Evolutionary conservation across 2,888 invertebrate genomes (phyloP).

Genomic region (Slavum lentiscoides): DNA sequence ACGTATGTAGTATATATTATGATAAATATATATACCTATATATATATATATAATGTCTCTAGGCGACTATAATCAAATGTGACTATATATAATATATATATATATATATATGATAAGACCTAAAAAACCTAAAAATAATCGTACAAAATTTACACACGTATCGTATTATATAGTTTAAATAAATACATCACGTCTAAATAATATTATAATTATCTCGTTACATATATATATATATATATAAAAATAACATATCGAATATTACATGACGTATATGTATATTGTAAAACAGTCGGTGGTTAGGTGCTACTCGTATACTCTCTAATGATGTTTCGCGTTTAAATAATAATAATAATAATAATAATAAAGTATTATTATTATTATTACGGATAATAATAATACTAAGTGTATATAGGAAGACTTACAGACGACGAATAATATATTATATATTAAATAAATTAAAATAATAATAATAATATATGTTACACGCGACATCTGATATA

Average conservation of each 20-base stretch:
- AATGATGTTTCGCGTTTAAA: slow-evolving; percentile 29
- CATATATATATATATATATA: slow-evolving; percentile 9
- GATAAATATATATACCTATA: not conserved
- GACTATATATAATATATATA: not conserved
- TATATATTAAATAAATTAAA: not conserved
- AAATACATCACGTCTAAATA: slow-evolving; percentile 41
- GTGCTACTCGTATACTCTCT: slow-evolving; percentile 52
- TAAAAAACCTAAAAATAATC: slow-evolving; percentile 23
- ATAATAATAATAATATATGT: no score
- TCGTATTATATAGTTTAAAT: not conserved
- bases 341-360: not conserved
- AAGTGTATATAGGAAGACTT: slow-evolving; percentile 37
- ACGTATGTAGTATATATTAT: not conserved
- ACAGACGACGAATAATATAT: slow-evolving; percentile 34
- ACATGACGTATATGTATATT: not conserved
- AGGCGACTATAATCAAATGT: slow-evolving; percentile 5
- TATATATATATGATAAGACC: slow-evolving; percentile 33
- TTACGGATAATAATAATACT: not conserved
- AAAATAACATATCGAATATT: slow-evolving; percentile 35
- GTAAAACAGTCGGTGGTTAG: slow-evolving; percentile 47
- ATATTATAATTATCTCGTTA: slow-evolving; percentile 16
- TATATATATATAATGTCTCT: slow-evolving; percentile 14
- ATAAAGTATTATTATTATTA: not conserved
- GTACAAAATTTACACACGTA: slow-evolving; percentile 49
- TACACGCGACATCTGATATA: not conserved